Evolutionary conservation across 1,140 invertebrate species (phyloP), one percentile per base, ranked within the genome.

Genomic region (Hypothenemus hampei): DNA sequence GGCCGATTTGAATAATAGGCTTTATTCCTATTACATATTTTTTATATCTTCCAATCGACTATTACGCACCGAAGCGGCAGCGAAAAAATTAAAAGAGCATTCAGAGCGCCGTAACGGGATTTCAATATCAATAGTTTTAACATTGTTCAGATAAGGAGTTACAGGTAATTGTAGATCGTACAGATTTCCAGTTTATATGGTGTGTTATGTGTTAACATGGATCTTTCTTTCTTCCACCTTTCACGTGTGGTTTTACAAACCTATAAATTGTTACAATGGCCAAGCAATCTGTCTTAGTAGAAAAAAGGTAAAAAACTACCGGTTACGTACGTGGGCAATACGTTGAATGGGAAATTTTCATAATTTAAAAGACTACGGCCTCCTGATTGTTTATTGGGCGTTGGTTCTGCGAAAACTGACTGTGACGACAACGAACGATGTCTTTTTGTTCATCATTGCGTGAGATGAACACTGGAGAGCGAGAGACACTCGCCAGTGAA

Each of bases 401-500:
- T n/a, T 31, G 10, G 26, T 1, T 11, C 13, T 16, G 41, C 47
- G 16, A 49, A 49, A 39, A 49, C 36, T 49, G 23, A 39, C 47
- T 29, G 26, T 21, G 23, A 23, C 40, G 23, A 31, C 26, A 16
- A 10, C 18, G 18, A n/a, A n/a, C n/a, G n/a, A n/a, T 31, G 3
- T 47, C 47, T 24, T 49, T 33, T 45, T 43, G 18, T 29, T 20
- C 15, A 52, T 33, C 13, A 13, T 18, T 54, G 51, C 51, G 35
- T 45, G 31, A 56, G 53, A 56, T 56, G 45, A 26, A 40, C 36
- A 48, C n/a, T n/a, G n/a, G n/a, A n/a, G n/a, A n/a, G n/a, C n/a
- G n/a, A n/a, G 45, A 45, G 45, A 39, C 45, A 31, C 26, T 37
- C 29, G 45, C 26, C n/a, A 49, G 53, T 48, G 53, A 56, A 56